These are phyloP conservation scores for Athalia circularis DNA, from an alignment of 2,888 invertebrate genomes.

Conservation along the genomic window DNA sequence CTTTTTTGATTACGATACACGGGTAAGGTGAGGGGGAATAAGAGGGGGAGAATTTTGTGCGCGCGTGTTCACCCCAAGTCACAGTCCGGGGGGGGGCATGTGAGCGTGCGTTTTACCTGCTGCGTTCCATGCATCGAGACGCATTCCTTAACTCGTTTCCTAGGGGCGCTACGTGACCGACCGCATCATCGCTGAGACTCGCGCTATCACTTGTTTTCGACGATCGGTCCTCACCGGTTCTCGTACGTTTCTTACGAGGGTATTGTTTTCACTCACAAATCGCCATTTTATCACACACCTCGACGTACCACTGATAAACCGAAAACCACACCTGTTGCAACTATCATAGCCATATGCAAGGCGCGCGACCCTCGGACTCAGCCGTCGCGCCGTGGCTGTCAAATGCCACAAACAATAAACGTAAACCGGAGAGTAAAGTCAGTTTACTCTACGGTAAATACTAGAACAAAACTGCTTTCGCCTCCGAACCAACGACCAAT, in stretches of 20 bases:
- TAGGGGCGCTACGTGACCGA: slow-evolving; percentile 43
- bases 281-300: slow-evolving; percentile 9
- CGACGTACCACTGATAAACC: background rate
- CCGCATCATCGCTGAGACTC: slow-evolving; percentile 16
- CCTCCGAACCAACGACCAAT: slow-evolving; percentile 63
- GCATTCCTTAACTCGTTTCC: slow-evolving; percentile 39
- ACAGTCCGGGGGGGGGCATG: slow-evolving; percentile 1
- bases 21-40: background rate
- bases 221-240: background rate
- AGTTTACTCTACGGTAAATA: slow-evolving; percentile 68
- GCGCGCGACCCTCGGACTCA: slow-evolving; percentile 43
- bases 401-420: slow-evolving; percentile 51
- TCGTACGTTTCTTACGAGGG: background rate
- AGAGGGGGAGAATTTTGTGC: slow-evolving; percentile 7
- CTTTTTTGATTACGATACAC: background rate
- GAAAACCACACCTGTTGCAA: slow-evolving; percentile 43
- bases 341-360: slow-evolving; percentile 39
- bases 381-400: slow-evolving; percentile 47
- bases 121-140: slow-evolving; percentile 45
- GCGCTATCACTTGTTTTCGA: slow-evolving; percentile 32
- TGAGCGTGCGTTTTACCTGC: slow-evolving; percentile 42
- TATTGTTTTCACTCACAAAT: slow-evolving; percentile 24
- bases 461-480: slow-evolving; percentile 68
- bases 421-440: slow-evolving; percentile 56
- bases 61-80: slow-evolving; percentile 5